phyloP scores from a whole-genome alignment of 2,888 invertebrate genomes.

The Platycheirus rosarum region DNA sequence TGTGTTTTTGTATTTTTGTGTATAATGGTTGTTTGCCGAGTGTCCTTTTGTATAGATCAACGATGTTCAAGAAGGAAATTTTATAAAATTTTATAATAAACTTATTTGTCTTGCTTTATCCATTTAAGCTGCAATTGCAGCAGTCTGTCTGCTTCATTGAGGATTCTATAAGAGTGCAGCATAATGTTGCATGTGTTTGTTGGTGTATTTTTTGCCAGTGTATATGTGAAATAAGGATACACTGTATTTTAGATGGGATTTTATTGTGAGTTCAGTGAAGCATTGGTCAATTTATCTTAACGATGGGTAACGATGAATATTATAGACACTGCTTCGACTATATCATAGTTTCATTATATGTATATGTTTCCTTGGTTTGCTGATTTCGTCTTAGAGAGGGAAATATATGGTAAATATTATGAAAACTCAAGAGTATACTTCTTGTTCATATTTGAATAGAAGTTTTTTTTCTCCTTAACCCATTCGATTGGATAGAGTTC shows the following conservation, averaged over 20 bases:
- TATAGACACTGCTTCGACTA: slow-evolving; percentile 17
- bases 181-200: slow-evolving; percentile 1
- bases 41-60: slow-evolving; percentile 34
- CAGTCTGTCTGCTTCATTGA: slow-evolving; percentile 42
- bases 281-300: slow-evolving; percentile 61
- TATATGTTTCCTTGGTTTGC: slow-evolving; percentile 15
- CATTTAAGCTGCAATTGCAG: slow-evolving; percentile 62
- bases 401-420: slow-evolving; percentile 30
- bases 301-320: slow-evolving; percentile 62
- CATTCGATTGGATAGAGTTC: no score
- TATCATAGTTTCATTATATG: background rate
- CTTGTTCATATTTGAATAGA: slow-evolving; percentile 30
- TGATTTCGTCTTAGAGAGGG: slow-evolving; percentile 42
- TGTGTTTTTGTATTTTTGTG: no score
- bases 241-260: slow-evolving; percentile 20
- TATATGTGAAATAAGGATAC: slow-evolving; percentile 12
- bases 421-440: background rate
- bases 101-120: slow-evolving; percentile 72
- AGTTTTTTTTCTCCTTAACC: no score
- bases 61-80: slow-evolving; percentile 46
- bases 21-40: slow-evolving; percentile 13
- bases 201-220: background rate
- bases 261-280: slow-evolving; percentile 46
- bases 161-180: slow-evolving; percentile 33
- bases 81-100: slow-evolving; percentile 67